Conservation (phyloP, 2,888 invertebrate species). For the Pammene aurita region DNA sequence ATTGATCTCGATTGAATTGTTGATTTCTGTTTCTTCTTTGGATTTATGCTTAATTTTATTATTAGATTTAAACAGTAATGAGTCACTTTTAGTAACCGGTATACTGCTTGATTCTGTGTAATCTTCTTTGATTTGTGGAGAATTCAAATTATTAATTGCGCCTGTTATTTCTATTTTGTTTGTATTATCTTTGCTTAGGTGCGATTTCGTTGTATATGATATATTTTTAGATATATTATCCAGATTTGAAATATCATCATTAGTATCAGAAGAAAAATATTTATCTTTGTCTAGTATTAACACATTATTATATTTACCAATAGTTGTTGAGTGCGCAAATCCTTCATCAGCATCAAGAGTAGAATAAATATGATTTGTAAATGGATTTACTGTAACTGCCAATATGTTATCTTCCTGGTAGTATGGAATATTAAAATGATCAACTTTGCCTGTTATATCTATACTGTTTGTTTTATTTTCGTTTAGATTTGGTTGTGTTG, state of each 20-base stretch:
- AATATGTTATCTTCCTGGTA: not conserved
- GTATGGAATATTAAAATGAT: not conserved
- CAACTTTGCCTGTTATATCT: not conserved
- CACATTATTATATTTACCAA: not conserved
- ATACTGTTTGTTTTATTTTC: not conserved
- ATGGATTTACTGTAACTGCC: not conserved
- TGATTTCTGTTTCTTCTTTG: no score
- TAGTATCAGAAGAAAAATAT: not conserved
- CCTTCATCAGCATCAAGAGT: not conserved
- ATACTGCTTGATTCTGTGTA: not conserved
- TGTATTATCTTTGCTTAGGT: not conserved
- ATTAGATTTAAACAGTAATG: no score
- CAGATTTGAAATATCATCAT: not conserved
- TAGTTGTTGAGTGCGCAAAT: not conserved
- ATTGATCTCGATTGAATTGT: no score
- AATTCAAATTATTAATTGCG: not conserved
- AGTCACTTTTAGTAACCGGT: not conserved
- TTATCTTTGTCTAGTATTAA: not conserved
- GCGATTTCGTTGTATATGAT: not conserved
- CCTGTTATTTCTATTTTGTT: not conserved
- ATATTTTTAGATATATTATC: not conserved
- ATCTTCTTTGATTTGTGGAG: not conserved
- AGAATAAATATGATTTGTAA: not conserved
- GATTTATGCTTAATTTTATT: no score
- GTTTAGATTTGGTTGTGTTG: not conserved